Evolutionary conservation across 2,113 vertebrate genomes (phyloP), one percentile per base, ranked within the genome.

Genomic region (Cisticola juncidis): DNA sequence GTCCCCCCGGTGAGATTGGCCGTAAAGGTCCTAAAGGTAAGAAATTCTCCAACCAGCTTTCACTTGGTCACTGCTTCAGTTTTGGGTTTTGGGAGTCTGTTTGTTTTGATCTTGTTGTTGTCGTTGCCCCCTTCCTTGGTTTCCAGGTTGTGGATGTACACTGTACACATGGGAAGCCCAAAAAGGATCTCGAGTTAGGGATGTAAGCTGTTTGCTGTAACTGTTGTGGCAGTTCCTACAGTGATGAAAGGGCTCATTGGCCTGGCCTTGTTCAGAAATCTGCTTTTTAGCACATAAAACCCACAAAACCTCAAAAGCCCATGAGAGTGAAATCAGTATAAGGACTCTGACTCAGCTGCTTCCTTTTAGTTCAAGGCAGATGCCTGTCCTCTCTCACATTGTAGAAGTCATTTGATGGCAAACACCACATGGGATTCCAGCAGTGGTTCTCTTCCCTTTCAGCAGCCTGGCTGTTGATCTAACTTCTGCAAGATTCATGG

Each of bases 11-110:
- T 47, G 84, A 95, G 28, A 72, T 99, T 1, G 99, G 99, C 73
- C 64, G 96, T 36, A 99, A 98, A 96, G 99, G 99, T 83, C 98
- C 98, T 22, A 99, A 99, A 99, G 99, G 99, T 99, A 96, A 97
- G 97, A 25, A 54, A 38, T 71, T 57, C 14, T 80, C 12, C 51
- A 80, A 36, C 44, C 69, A 54, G 17, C 35, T 72, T 94, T 70
- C 47, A 38, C 9, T 21, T 65, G 33, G 25, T 31, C 38, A 50
- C 12, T 38, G 23, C 15, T 57, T 21, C 3, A 8, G 25, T 33
- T 22, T 18, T 42, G 29, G 1, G 6, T 28, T 33, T 7, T 9
- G 10, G 11, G 23, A 7, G 5, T n/a, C 24, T 50, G 7, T 20
- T 42, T 20, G 24, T 51, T 62, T 44, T 35, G 13, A 6, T 61